These are phyloP conservation scores for Sylvietta virens DNA, from an alignment of 2,113 vertebrate genomes.

Conservation along the genomic window DNA sequence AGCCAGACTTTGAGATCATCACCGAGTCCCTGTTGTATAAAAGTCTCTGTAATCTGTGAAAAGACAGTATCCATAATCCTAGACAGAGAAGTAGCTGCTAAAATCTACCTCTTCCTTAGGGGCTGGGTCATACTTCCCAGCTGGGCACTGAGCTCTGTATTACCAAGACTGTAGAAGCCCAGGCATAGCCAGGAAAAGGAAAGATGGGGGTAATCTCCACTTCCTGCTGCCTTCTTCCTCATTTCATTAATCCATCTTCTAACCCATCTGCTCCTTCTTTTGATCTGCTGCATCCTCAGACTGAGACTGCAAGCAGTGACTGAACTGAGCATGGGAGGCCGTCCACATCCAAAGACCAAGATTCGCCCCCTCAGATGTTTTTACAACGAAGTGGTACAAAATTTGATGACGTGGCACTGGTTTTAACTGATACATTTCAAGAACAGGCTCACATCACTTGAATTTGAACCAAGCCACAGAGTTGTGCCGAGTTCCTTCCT, in stretches of 20 bases:
- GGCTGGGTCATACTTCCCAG: not conserved
- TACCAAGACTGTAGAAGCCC: not conserved
- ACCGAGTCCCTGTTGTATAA: not conserved
- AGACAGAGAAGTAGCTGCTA: not conserved
- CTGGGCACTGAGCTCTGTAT: not conserved
- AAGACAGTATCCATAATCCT: not conserved
- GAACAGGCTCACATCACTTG: not conserved
- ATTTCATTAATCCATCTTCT: not conserved
- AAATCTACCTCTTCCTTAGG: not conserved
- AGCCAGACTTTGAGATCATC: not conserved
- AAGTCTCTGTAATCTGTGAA: not conserved
- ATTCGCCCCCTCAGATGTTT: not conserved
- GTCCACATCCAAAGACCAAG: not conserved
- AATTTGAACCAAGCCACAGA: not conserved
- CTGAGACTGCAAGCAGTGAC: not conserved
- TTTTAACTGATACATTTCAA: not conserved
- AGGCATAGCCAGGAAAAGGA: not conserved
- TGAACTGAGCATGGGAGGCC: not conserved
- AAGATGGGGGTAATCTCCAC: not conserved
- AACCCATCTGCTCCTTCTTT: not conserved
- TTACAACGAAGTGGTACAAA: not conserved
- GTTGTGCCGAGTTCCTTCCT: not conserved
- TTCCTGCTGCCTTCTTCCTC: not conserved
- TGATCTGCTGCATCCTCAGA: not conserved
- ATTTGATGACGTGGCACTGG: accelerated